phyloP scores from a whole-genome alignment of 1,140 invertebrate genomes.

The Bombus superbus region DNA sequence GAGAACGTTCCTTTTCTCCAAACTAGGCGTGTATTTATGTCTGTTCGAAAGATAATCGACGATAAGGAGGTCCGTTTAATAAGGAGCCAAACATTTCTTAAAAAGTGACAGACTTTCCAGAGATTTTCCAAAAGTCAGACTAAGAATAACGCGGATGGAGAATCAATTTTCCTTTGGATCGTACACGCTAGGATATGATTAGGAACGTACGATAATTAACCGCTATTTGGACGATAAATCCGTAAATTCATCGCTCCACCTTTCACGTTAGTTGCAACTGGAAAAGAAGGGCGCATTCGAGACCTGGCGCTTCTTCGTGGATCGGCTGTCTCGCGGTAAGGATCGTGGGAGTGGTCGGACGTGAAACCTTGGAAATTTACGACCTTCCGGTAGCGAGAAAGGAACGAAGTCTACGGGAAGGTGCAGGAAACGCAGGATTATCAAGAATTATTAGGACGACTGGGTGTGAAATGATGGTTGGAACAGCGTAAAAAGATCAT shows the following conservation, averaged over 20 bases:
- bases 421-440: not conserved
- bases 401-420: not conserved
- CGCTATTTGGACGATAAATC: slow-evolving; percentile 8
- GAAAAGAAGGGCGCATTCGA: not conserved
- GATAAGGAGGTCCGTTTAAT: slow-evolving; percentile 9
- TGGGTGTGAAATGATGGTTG: not conserved
- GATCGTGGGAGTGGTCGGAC: slow-evolving; percentile 41
- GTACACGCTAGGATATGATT: not conserved
- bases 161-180: slow-evolving; percentile 30
- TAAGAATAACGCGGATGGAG: not conserved
- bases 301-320: not conserved
- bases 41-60: not conserved
- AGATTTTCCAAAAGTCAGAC: no score
- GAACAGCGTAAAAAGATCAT: not conserved
- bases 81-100: not conserved
- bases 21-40: slow-evolving; percentile 48
- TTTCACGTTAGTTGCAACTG: not conserved
- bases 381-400: slow-evolving; percentile 53
- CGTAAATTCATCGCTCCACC: not conserved
- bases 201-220: slow-evolving; percentile 4
- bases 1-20: slow-evolving; percentile 22
- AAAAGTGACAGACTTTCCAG: not conserved
- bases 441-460: not conserved
- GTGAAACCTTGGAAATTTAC: slow-evolving; percentile 52
- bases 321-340: not conserved